Evolutionary conservation across 1,140 invertebrate species (phyloP), one percentile per base, ranked within the genome.

Genomic region (Intoshia linei): DNA sequence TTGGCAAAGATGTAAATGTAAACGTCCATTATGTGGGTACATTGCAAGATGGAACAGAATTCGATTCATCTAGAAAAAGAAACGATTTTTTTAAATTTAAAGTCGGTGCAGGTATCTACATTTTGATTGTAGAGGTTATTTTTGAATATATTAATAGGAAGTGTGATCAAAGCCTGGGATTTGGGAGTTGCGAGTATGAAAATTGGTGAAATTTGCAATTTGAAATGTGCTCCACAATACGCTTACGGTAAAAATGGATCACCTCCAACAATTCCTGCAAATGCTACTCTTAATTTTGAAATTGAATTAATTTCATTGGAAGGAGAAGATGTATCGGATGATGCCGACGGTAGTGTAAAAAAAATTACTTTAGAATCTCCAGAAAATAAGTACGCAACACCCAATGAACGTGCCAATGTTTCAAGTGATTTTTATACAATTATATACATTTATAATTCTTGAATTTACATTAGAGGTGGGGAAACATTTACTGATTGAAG

Each of bases 141-240:
- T 40, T 14, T 7, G 11, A 45, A 6, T 41, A 14, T 1, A 17
- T 4, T 24, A 7, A 10, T 31, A 71, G 70, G 66, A 2, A 54
- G 55, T 45, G 76, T 87, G 1, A 84, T 95, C 39, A 78, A 78
- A 64, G 81, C 68, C 58, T 93, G 83, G 73, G 83, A 93, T 49
- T 66, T 77, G 43, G 83, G 77, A 34, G 70, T 93, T 4, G 70
- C 73, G 0, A 74, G 73, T 0, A 93, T 95, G 84, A 77, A 73
- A 55, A 72, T 71, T 46, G 75, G 76, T 0, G 83, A 93, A 59
- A 55, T 72, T 22, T 69, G 72, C 27, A 58, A 68, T 22, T 55
- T 95, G n/a, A 76, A 68, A 1, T 84, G 78, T 60, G 67, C 68
- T 41, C 64, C 79, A 4, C 68, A 83, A 39, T 90, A 83, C 62